Conservation (phyloP, 2,888 invertebrate species). For the Drosophila percnosoma region DNA sequence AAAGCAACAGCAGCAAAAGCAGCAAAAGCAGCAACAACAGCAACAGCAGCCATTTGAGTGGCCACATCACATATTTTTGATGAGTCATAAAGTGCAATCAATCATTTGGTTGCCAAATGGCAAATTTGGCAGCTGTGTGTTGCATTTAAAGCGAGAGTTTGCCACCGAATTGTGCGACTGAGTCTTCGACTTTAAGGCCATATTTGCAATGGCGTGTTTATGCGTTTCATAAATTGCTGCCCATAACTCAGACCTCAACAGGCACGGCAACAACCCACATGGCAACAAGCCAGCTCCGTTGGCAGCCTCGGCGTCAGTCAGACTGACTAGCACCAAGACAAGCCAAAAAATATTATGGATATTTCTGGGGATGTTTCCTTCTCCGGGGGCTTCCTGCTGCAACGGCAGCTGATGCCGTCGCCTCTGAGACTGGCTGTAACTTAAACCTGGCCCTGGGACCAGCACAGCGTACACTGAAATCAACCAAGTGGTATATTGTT, state of each 20-base stretch:
- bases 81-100: conserved; percentile 32
- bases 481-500: neutral
- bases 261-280: conserved; percentile 22
- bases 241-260: conserved; percentile 57
- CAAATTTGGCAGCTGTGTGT: conserved; percentile 1
- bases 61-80: neutral
- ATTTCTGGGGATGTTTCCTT: conserved; percentile 18
- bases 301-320: conserved; percentile 55
- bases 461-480: neutral
- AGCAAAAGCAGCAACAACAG: neutral
- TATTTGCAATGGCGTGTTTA: conserved; percentile 53
- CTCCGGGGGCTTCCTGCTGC: conserved; percentile 9
- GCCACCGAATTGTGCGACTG: conserved; percentile 4
- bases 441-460: conserved; percentile 46
- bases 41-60: neutral
- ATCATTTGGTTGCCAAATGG: conserved; percentile 15
- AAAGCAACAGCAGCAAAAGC: neutral
- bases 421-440: conserved; percentile 40
- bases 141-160: conserved; percentile 5
- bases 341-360: neutral
- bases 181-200: conserved; percentile 24
- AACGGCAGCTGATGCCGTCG: conserved; percentile 32
- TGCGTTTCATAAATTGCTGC: conserved; percentile 53
- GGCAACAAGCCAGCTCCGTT: conserved; percentile 62
- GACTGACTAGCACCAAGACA: conserved; percentile 44